phyloP scores from a whole-genome alignment of 2,888 invertebrate genomes.

The Xanthorhoe designata region DNA sequence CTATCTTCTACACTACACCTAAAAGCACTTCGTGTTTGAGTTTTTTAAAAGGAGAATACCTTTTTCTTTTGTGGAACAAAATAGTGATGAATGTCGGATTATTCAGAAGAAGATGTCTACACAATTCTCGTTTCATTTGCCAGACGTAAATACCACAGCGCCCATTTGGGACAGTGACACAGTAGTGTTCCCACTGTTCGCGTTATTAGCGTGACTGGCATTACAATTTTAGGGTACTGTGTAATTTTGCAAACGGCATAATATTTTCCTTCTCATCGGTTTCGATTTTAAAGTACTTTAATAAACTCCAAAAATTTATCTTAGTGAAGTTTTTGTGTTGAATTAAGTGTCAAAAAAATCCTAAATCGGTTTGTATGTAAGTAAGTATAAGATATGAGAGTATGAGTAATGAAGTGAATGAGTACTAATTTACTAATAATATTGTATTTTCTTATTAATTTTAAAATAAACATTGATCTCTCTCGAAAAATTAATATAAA shows the following conservation, averaged over 20 bases:
- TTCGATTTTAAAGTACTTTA: no score
- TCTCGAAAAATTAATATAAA: not conserved
- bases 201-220: slow-evolving; percentile 32
- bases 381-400: no score
- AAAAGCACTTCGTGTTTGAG: not conserved
- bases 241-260: not conserved
- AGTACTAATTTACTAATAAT: no score
- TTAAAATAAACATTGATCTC: not conserved
- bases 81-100: slow-evolving; percentile 21
- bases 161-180: slow-evolving; percentile 30
- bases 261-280: no score
- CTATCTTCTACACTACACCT: no score
- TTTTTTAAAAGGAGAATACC: not conserved
- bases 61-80: not conserved
- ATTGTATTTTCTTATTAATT: no score
- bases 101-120: slow-evolving; percentile 26
- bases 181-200: slow-evolving; percentile 24
- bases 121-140: slow-evolving; percentile 33
- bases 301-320: no score
- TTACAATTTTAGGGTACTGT: slow-evolving; percentile 26
- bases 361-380: no score
- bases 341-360: no score
- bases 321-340: no score
- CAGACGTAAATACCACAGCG: slow-evolving; percentile 29
- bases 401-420: no score